Base-by-base conservation (phyloP, 2,113 vertebrate genomes). In the Ameiurus melas region DNA sequence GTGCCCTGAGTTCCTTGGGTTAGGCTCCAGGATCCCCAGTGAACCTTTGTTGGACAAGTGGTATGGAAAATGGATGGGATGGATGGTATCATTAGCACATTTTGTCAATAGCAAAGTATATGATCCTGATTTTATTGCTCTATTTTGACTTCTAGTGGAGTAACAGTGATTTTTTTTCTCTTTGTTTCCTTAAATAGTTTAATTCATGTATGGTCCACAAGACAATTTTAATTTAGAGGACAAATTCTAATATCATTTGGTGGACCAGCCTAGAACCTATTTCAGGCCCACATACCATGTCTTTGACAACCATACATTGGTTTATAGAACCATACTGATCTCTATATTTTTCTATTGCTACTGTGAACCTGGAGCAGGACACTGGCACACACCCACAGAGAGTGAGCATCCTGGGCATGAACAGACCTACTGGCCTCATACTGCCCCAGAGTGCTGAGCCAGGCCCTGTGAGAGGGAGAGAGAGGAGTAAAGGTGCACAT, bases 391-490 rank as follows among this genome's bases (percentile, higher is more conserved):
- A 22, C 16, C 30, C n/a, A 53, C n/a, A 53, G 51, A 71, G 16
- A 51, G 17, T 64, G 58, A n/a, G 47, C 22, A 14, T 73, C 25
- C 25, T 39, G 25, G 14, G 25, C 71, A n/a, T 87, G 6, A 71
- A 82, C 81, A 89, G 83, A 33, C 75, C 86, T 27, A 53, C 62
- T 86, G 78, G 75, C 87, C 66, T 86, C 62, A 84, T 90, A 70
- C 89, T 87, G 85, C 30, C 86, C n/a, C 73, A 39, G 86, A 90
- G 39, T 70, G 57, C 87, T 88, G 85, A 89, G 86, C 84, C 53
- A 70, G 70, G 22, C 39, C 14, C 64, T 51, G 43, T 84, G 57
- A 73, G 58, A 78, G 30, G 25, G 71, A 75, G 79, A 47, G 43
- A 47, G 43, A 25, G 53, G 85, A 78, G 33, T 36, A 47, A 53